Percentiles rank a stretch among this genome's conserved stretches.
Conservation (phyloP, 2,113 vertebrate species). For the Colistium nudipinnis region DNA sequence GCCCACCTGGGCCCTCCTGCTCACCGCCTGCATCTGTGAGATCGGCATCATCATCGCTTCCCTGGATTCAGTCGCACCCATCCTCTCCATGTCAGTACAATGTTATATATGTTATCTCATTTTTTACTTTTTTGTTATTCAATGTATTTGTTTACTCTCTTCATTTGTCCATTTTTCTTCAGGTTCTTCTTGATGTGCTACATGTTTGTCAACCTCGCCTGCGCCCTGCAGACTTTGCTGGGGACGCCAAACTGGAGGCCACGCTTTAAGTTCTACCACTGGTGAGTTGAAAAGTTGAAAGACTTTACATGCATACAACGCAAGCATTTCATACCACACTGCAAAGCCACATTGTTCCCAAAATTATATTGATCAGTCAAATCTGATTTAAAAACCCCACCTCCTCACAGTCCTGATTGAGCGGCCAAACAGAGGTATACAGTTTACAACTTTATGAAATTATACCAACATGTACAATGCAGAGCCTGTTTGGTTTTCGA, state of each 20-base stretch:
- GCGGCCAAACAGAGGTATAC: too few relatives aligned
- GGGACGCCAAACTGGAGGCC: slow-evolving; percentile 98
- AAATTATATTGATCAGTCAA: too few relatives aligned
- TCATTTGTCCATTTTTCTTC: slow-evolving; percentile 9
- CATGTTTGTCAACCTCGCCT: slow-evolving; percentile 99
- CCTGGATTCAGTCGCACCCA: slow-evolving; percentile 95
- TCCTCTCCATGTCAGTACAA: slow-evolving; percentile 92
- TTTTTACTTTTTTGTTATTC: background rate
- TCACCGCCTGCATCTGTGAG: slow-evolving; percentile 96
- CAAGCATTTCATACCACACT: background rate
- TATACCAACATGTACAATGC: too few relatives aligned
- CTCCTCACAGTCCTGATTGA: too few relatives aligned
- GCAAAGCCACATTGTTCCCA: too few relatives aligned
- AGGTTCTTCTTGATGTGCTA: slow-evolving; percentile 99
- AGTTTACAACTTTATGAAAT: too few relatives aligned
- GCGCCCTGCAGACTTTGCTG: slow-evolving; percentile 94
- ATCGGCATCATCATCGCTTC: slow-evolving; percentile 98
- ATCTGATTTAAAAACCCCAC: too few relatives aligned
- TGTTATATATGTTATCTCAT: background rate
- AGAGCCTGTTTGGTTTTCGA: too few relatives aligned
- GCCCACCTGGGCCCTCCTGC: slow-evolving; percentile 96
- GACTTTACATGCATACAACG: background rate
- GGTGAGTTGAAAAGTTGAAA: slow-evolving; percentile 79
- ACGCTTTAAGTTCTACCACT: slow-evolving; percentile 98
- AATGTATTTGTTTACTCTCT: background rate